Conservation (phyloP, 2,113 vertebrate species). For the Theristicus caerulescens region DNA sequence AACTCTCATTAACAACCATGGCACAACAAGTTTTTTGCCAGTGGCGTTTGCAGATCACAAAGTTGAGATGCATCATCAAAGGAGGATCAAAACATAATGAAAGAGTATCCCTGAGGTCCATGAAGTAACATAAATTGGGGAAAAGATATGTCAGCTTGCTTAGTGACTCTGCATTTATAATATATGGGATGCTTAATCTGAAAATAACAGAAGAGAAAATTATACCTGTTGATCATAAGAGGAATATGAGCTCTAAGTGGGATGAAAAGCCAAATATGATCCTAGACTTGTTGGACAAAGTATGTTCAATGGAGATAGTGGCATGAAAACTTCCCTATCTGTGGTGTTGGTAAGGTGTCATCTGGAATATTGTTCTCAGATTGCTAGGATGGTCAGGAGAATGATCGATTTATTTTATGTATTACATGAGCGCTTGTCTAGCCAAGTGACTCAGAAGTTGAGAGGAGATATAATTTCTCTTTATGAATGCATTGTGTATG, state of each 20-base stretch:
- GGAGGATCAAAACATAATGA: background rate
- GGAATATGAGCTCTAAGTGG: background rate
- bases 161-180: background rate
- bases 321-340: background rate
- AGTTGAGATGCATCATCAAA: background rate
- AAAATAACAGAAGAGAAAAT: background rate
- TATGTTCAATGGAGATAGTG: background rate
- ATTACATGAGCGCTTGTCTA: background rate
- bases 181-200: background rate
- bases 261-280: background rate
- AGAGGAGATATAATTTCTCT: background rate
- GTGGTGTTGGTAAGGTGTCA: background rate
- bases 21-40: background rate
- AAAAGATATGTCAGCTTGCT: background rate
- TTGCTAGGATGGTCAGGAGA: background rate
- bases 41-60: background rate
- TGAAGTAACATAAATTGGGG: background rate
- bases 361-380: background rate
- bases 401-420: background rate
- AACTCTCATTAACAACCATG: background rate
- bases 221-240: background rate
- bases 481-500: background rate
- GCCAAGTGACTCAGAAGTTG: background rate
- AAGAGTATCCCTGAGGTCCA: background rate
- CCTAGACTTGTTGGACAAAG: background rate